Evolutionary conservation across 2,888 invertebrate species (phyloP).

Genomic region (Lasius platythorax): DNA sequence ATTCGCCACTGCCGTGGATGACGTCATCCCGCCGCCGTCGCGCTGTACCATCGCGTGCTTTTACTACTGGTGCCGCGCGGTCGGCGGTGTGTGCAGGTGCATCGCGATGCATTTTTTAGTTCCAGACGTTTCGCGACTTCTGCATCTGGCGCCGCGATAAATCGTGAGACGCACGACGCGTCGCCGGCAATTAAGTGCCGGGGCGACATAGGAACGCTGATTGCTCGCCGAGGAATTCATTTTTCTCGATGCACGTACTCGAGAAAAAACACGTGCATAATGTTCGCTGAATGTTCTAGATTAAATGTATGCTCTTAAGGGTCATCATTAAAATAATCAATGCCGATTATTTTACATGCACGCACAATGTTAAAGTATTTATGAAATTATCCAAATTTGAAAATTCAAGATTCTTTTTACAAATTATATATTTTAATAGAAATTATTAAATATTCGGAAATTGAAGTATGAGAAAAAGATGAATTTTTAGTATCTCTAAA

Average conservation of each 20-base stretch:
- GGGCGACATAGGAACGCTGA: slow-evolving; percentile 29
- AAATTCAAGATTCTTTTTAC: neutral
- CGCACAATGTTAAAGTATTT: neutral
- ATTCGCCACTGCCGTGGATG: slow-evolving; percentile 78
- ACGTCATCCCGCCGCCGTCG: slow-evolving; percentile 81
- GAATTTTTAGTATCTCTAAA: neutral
- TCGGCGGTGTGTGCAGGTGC: slow-evolving; percentile 72
- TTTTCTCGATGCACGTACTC: neutral
- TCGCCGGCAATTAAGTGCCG: slow-evolving; percentile 31
- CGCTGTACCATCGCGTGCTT: slow-evolving; percentile 83
- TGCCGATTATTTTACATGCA: neutral
- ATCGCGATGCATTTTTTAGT: slow-evolving; percentile 73
- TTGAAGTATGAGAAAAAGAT: neutral
- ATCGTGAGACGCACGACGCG: slow-evolving; percentile 30
- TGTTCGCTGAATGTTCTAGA: neutral
- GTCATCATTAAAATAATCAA: neutral
- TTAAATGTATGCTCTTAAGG: neutral
- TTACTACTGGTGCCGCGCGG: slow-evolving; percentile 82
- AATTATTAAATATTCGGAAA: neutral
- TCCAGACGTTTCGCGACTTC: slow-evolving; percentile 61
- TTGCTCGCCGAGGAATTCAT: slow-evolving; percentile 18
- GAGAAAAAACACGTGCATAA: neutral
- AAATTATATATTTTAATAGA: neutral
- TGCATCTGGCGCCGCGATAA: slow-evolving; percentile 55
- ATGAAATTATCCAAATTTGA: neutral